Base-by-base conservation (phyloP, 2,797 vertebrate genomes). In the Eutrigla gurnardus region DNA sequence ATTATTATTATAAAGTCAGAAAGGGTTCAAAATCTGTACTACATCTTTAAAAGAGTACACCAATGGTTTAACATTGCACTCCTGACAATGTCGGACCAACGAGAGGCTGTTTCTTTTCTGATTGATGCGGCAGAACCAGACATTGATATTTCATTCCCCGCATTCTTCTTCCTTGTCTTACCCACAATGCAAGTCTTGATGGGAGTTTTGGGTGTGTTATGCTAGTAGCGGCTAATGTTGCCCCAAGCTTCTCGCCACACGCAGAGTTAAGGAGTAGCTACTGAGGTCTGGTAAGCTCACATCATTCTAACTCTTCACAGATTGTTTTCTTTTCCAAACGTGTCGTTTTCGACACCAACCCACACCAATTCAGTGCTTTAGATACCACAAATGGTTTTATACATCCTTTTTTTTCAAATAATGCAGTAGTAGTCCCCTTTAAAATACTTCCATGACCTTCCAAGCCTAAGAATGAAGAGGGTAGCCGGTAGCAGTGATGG, bases 401-500 rank as follows among this genome's bases (percentile, higher is more conserved):
- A 14, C 13, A 53, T 5, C 5, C 2, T 32, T 37, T 42, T 37
- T 42, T 3, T 33, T 52, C 36, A 45, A 25, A 25, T 25, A 25
- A 25, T 25, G 25, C 35, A 36, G 12, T 25, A 15, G 37, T 7
- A 25, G n/a, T 7, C 52, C 25, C 49, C 37, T 49, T 65, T 40
- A 33, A 50, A 40, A 25, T 47, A 39, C 36, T 14, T 65, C 5
- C n/a, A 63, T 8, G 13, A 33, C 11, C 7, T 36, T 12, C 47
- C 45, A 35, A 6, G 18, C 35, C 76, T 37, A n/a, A 54, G 15
- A 73, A 37, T 49, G 70, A 68, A 65, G 0, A 25, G 25, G 25
- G 25, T 25, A 25, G 25, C 25, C 2, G 25, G 25, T 25, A 25
- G 25, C 25, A 12, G n/a, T 66, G 46, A 43, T 0, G 57, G 33